Percentiles rank a stretch among this genome's conserved stretches.
These are phyloP conservation scores for Sycobia sp. DNA, from an alignment of 1,140 invertebrate species.

Conservation along the genomic window DNA sequence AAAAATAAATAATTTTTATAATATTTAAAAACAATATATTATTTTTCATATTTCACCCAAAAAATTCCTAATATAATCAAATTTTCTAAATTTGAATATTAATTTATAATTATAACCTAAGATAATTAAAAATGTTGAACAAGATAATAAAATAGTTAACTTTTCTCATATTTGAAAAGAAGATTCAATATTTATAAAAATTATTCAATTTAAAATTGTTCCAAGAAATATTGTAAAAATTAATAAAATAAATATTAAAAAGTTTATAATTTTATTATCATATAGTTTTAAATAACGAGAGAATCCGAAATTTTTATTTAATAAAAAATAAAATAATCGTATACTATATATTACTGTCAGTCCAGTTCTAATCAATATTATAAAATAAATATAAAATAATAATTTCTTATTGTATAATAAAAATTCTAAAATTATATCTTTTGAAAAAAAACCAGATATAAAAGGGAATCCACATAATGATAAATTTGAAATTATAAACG, in stretches of 20 bases:
- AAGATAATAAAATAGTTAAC: no score
- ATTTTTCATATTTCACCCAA: no score
- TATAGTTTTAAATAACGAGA: conserved; percentile 61
- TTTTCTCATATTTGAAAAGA: no score
- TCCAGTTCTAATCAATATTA: conserved; percentile 61
- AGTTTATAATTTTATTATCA: conserved; percentile 39
- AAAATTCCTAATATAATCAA: no score
- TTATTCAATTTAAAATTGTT: not conserved
- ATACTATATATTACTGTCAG: not conserved
- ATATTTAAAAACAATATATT: no score
- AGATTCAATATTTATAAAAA: not conserved
- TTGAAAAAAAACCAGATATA: conserved; percentile 21
- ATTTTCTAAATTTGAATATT: no score
- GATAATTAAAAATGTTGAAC: no score
- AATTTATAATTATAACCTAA: no score
- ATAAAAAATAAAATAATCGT: conserved; percentile 35
- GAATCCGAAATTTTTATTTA: conserved; percentile 66
- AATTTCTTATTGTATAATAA: conserved; percentile 59
- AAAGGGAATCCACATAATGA: conserved; percentile 12
- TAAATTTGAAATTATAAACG: not conserved
- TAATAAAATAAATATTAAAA: conserved; percentile 26
- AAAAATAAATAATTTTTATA: conserved; percentile 31
- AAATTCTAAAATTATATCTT: conserved; percentile 60
- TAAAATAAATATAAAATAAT: conserved; percentile 64
- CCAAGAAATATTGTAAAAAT: conserved; percentile 15